Evolutionary conservation across 1,140 invertebrate species (phyloP).

Genomic region (Drosophila virilis): DNA sequence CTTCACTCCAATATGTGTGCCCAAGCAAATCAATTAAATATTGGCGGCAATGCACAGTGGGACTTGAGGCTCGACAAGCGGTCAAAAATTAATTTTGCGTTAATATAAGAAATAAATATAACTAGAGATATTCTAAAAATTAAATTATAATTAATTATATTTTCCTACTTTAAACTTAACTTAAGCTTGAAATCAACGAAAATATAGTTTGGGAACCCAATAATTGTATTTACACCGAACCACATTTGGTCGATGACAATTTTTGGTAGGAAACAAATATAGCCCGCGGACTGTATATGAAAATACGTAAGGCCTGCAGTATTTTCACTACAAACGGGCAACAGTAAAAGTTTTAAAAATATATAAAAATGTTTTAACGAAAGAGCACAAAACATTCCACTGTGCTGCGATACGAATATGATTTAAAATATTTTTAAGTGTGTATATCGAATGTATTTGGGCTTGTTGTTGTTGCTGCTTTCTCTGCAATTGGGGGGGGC

Average conservation of each 20-base stretch:
- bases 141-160: too few relatives aligned
- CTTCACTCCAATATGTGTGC: background rate
- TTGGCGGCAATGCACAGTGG: background rate
- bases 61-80: background rate
- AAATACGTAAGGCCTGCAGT: too few relatives aligned
- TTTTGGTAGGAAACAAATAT: too few relatives aligned
- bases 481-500: slow-evolving; percentile 36
- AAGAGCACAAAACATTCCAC: background rate
- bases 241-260: too few relatives aligned
- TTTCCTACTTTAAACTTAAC: too few relatives aligned
- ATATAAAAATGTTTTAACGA: background rate
- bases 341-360: background rate
- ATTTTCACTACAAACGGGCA: background rate
- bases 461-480: slow-evolving; percentile 56
- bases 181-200: too few relatives aligned
- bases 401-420: slow-evolving; percentile 1
- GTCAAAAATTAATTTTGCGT: background rate
- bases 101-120: background rate
- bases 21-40: slow-evolving; percentile 12
- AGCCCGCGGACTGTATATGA: too few relatives aligned
- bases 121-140: background rate
- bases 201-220: too few relatives aligned
- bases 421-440: background rate
- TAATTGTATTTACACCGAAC: too few relatives aligned
- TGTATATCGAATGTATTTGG: too few relatives aligned